A percentile compares a stretch with the other conserved stretches of the same genome.
phyloP scores from a whole-genome alignment of 2,888 invertebrate genomes.

The Calameuta filiformis region DNA sequence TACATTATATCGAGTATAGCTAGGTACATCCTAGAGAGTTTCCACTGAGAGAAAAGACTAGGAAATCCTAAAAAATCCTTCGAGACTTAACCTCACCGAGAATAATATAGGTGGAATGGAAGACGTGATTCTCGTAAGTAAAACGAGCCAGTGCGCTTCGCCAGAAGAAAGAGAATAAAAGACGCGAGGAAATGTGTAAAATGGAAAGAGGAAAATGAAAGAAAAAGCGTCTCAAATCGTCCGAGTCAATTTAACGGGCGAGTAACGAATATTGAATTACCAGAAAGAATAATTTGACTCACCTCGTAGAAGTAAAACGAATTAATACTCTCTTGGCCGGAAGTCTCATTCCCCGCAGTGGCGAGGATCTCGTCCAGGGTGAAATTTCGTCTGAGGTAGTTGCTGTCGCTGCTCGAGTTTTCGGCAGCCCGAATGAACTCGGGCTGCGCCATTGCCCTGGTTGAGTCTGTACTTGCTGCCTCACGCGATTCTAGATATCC shows the following conservation, averaged over 20 bases:
- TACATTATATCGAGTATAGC: background rate
- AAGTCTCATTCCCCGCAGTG: background rate
- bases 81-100: background rate
- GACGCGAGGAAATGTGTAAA: background rate
- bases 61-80: background rate
- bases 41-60: background rate
- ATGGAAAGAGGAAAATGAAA: background rate
- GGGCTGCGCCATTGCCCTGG: background rate
- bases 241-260: background rate
- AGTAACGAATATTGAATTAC: background rate
- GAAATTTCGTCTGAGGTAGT: background rate
- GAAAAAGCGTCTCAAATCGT: background rate
- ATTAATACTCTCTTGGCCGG: constrained; percentile 9
- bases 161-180: background rate
- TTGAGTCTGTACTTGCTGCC: background rate
- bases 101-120: background rate
- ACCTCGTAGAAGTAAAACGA: constrained; percentile 21
- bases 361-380: background rate
- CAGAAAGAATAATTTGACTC: background rate
- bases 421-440: background rate
- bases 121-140: background rate
- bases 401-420: background rate
- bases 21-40: background rate
- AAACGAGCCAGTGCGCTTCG: background rate
- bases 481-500: background rate